Base-by-base conservation (phyloP, 92 coral and sea anemone species). In the Parazoanthus swiftii region DNA sequence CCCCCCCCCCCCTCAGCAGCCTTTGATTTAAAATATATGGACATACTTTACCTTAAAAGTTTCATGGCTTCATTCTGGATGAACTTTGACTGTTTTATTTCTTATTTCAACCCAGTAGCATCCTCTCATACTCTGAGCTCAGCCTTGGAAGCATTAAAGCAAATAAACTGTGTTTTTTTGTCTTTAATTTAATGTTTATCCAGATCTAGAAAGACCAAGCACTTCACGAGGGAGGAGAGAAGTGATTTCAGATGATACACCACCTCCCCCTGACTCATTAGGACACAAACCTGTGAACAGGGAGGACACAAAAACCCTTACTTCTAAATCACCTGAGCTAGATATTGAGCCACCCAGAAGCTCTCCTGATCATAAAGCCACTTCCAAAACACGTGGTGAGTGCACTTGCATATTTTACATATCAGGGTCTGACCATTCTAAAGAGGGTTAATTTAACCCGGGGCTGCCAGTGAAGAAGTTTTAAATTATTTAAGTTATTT, bases 191-290 rank as follows among this genome's bases (percentile, higher is more conserved):
- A 15, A 54, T 33, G 8, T 70, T 48, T 67, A 85, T 74, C 33
- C 74, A 58, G 74, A 79, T 35, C 79, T 71, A 66, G 97, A 94
- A 13, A 92, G 97, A 82, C 97, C 97, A 44, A 91, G 74, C 13
- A 89, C 95, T 38, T 94, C 97, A 6, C 66, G 93, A 75, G 88
- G 93, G 48, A 88, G 88, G 23, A 79, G 71, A 75, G 83, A 74
- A 63, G 79, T 80, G 21, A 80, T 66, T 44, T 76, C 73, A 39
- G 87, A 86, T 44, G 54, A 81, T 82, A 88, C 11, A 38, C 63
- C 70, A 39, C 84, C 58, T 1, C 89, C 95, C 56, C 92, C 93
- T 65, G 90, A 44, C 11, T 71, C 92, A 23, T 90, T 91, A 89
- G 92, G 89, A 38, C 87, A 37, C 38, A 90, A 51, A 20, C 59